Percentiles rank a stretch among this genome's conserved stretches.
phyloP scores from a whole-genome alignment of 2,888 invertebrate genomes.

The Ichneumoninae sp. region DNA sequence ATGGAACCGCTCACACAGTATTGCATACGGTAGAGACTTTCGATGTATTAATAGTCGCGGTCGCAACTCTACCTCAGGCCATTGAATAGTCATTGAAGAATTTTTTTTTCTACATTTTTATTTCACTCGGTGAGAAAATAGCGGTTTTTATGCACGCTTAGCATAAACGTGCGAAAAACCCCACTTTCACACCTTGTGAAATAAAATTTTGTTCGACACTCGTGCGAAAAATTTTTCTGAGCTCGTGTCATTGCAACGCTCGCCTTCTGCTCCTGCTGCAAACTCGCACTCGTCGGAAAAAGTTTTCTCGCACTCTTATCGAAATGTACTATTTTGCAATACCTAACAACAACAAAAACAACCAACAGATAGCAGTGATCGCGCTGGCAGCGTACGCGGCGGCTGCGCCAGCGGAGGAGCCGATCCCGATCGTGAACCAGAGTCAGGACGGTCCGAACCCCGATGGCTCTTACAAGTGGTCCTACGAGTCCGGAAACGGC shows the following conservation, averaged over 20 bases:
- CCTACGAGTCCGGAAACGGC: conserved; percentile 84
- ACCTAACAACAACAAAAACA: neutral
- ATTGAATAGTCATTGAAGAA: neutral
- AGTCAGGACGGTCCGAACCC: conserved; percentile 80
- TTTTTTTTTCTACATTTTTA: too few species aligned
- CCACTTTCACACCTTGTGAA: too few species aligned
- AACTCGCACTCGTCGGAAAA: too few species aligned
- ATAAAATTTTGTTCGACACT: too few species aligned
- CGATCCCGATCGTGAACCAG: conserved; percentile 79
- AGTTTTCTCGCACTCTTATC: too few species aligned
- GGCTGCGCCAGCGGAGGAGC: conserved; percentile 74
- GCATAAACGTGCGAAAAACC: too few species aligned
- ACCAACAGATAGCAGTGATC: conserved; percentile 72
- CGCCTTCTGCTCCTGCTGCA: too few species aligned
- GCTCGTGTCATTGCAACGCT: too few species aligned
- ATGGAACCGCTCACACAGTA: neutral
- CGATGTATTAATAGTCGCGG: conserved; percentile 3
- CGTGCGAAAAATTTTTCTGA: too few species aligned
- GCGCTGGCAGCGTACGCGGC: conserved; percentile 72
- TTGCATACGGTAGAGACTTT: neutral
- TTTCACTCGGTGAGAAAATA: too few species aligned
- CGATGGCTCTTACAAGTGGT: conserved; percentile 81
- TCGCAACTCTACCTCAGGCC: neutral
- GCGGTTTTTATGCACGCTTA: too few species aligned
- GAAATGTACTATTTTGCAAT: neutral